Evolutionary conservation across 2,888 invertebrate genomes (phyloP).

Genomic region (Laspeyria flexula): DNA sequence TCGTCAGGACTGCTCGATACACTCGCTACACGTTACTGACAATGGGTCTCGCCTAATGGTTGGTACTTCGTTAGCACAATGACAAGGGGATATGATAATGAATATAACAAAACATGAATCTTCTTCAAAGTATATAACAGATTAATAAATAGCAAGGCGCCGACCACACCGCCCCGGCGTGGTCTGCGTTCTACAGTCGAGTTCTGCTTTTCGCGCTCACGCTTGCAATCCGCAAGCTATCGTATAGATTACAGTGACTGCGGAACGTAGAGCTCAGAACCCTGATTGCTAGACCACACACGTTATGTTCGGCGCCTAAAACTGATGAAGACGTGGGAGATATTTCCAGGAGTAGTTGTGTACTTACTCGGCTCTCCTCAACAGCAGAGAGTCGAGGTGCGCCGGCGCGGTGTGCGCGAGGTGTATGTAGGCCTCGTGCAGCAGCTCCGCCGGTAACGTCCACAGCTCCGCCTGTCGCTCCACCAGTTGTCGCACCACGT

Average conservation of each 20-base stretch:
- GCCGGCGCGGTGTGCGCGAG: conserved; percentile 95
- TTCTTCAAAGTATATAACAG: no score
- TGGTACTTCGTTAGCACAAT: conserved; percentile 4
- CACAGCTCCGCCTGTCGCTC: conserved; percentile 89
- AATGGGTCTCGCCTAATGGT: not conserved
- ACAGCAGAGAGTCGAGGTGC: conserved; percentile 89
- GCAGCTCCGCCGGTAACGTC: conserved; percentile 90
- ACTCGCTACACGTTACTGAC: conserved; percentile 4
- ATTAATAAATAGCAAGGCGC: no score
- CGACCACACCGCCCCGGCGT: no score
- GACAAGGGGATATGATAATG: not conserved
- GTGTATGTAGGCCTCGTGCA: conserved; percentile 94
- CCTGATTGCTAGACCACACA: no score
- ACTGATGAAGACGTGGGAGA: not conserved
- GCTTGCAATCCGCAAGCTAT: no score
- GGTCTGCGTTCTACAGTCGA: no score
- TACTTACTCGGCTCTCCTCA: conserved; percentile 81
- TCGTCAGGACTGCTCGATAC: not conserved
- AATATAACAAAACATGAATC: not conserved
- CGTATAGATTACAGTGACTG: no score
- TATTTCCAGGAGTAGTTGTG: not conserved
- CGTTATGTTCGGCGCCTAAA: no score
- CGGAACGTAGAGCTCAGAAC: no score
- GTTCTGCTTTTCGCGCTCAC: no score
- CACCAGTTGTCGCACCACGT: conserved; percentile 89